Evolutionary conservation across 1,140 invertebrate genomes (phyloP), one percentile per base, ranked within the genome.

Genomic region (Gonatopus flavifemur): DNA sequence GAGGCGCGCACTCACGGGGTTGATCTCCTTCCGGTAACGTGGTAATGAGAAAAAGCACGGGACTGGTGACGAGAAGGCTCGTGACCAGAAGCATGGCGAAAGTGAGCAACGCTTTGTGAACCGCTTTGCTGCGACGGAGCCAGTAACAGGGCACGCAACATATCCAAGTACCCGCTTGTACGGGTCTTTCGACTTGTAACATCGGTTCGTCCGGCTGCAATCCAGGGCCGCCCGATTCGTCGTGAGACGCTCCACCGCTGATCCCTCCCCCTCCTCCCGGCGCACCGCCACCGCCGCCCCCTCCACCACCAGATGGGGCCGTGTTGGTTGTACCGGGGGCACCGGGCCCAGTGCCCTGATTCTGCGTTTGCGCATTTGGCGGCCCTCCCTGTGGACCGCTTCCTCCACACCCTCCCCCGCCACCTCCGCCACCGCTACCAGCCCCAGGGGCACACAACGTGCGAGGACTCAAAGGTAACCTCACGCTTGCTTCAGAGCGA

Each of bases 81-180:
- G 81, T 84, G 35, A 84, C 83, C 33, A 84, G 59, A 13, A 84
- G 61, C 42, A 82, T 84, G 12, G 82, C 82, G 35, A 82, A 77
- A 25, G 80, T 83, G 32, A 84, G 79, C 9, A 83, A 75, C 31
- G 83, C 82, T 68, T 84, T 83, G 70, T 84, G 83, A 20, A 84
- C 82, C 22, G 81, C 80, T 41, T 81, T 79, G 49, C 82, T 83
- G 8, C 79, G 74, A 7, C 77, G 64, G 0, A 84, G 62, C 82
- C 82, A 83, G 53, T 82, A 78, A 44, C 82, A 84, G 3, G 82
- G 82, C 25, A 81, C 73, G 55, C 83, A 84, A 48, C 82, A 84
- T 47, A 84, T 78, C 82, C 82, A 84, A 18, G 77, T 77, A 24
- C 82, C 76, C n/a, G 62, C 41, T n/a, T 66, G 66, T 30, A 43